A percentile compares a stretch with the other conserved stretches of the same genome.
These are phyloP conservation scores for Sphaerophoria rueppellii DNA, from an alignment of 2,888 invertebrate genomes.

Conservation along the genomic window DNA sequence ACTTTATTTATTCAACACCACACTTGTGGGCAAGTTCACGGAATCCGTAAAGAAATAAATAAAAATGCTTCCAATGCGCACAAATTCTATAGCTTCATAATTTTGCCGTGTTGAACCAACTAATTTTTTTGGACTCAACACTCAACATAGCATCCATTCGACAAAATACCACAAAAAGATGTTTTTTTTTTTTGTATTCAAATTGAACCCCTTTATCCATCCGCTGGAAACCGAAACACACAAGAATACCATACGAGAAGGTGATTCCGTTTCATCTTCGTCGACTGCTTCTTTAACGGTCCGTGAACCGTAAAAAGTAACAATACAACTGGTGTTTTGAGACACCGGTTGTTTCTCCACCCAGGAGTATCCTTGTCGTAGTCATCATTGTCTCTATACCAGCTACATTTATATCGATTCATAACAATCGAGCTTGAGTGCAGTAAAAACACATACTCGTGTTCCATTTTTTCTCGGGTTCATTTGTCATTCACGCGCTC, in stretches of 20 bases:
- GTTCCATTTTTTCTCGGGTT: not conserved
- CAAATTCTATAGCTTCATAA: not conserved
- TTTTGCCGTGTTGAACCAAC: not conserved
- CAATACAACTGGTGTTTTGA: not conserved
- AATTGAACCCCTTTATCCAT: conserved; percentile 57
- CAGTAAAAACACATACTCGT: not conserved
- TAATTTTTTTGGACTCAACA: not conserved
- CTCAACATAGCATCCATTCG: conserved; percentile 8
- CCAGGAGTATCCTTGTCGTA: not conserved
- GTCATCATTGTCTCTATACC: not conserved
- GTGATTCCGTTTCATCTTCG: not conserved
- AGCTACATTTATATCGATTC: too few species aligned
- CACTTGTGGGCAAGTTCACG: not conserved
- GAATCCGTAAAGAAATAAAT: not conserved
- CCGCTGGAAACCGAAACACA: conserved; percentile 12
- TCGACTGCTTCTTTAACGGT: not conserved
- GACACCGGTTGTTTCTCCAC: not conserved
- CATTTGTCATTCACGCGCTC: not conserved
- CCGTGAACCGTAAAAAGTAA: not conserved
- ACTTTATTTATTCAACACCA: too few species aligned
- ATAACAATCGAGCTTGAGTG: not conserved
- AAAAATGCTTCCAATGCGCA: not conserved
- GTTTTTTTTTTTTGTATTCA: conserved; percentile 29
- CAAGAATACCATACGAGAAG: not conserved
- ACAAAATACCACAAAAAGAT: conserved; percentile 17